A percentile compares a stretch with the other conserved stretches of the same genome.
Conservation (phyloP, 2,113 vertebrate genomes). For the Ramphastos sulfuratus region DNA sequence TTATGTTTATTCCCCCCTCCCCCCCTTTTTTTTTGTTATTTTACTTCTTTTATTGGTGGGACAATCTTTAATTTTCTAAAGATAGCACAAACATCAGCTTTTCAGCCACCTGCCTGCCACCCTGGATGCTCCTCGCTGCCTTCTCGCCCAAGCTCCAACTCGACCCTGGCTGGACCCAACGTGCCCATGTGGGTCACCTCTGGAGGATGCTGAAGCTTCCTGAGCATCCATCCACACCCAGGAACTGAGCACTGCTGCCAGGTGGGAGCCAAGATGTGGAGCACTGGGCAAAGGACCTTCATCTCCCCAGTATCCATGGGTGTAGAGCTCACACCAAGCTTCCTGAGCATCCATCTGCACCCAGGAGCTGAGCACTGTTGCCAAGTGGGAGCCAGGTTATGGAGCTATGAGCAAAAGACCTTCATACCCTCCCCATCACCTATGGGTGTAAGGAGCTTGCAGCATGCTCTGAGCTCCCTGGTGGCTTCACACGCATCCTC, state of each 20-base stretch:
- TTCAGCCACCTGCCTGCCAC: background rate
- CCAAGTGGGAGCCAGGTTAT: too few relatives aligned
- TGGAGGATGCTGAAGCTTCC: background rate
- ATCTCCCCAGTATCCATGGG: background rate
- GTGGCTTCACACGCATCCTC: too few relatives aligned
- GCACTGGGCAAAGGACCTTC: background rate
- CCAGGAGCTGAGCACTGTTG: too few relatives aligned
- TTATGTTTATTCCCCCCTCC: too few relatives aligned
- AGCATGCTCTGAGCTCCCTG: too few relatives aligned
- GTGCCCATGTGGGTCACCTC: background rate
- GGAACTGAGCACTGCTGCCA: background rate
- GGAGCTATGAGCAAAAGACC: too few relatives aligned
- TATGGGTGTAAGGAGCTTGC: too few relatives aligned
- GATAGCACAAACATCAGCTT: conserved; percentile 68
- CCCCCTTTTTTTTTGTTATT: background rate
- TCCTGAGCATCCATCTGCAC: background rate
- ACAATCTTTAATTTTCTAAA: conserved; percentile 80
- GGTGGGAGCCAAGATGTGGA: background rate
- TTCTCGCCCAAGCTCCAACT: background rate
- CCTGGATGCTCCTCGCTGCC: background rate
- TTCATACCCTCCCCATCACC: too few relatives aligned
- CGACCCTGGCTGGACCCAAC: fast-evolving
- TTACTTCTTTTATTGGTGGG: conserved; percentile 50
- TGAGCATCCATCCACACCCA: background rate
- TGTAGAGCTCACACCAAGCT: background rate